Percentiles rank a stretch among this genome's conserved stretches.
Evolutionary conservation across 2,797 vertebrate genomes (phyloP).

Genomic region (Coregonus sp.): DNA sequence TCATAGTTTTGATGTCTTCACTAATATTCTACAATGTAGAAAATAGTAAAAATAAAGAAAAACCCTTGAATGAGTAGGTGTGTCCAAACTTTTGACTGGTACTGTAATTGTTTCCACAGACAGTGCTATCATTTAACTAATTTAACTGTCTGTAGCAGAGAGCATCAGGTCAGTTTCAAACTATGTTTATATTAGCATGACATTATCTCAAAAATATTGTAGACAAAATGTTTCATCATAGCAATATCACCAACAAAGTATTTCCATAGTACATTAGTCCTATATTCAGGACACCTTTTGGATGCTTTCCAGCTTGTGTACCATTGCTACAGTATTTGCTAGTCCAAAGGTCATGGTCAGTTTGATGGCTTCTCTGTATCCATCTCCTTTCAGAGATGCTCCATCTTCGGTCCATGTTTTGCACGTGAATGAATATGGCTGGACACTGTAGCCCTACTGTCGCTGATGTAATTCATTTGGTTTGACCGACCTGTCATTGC

Average conservation of each 20-base stretch:
- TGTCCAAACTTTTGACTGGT: too few species aligned
- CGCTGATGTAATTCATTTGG: not conserved
- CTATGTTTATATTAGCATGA: not conserved
- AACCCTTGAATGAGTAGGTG: too few species aligned
- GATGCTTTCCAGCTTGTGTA: not conserved
- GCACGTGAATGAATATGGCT: not conserved
- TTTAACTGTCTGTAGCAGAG: not conserved
- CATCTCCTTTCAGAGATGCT: not conserved
- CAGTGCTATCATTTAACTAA: not conserved
- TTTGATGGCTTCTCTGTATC: not conserved
- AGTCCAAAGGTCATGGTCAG: not conserved
- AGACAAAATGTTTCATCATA: not conserved
- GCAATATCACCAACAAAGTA: not conserved
- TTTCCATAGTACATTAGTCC: not conserved
- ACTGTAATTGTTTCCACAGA: not conserved
- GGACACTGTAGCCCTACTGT: not conserved
- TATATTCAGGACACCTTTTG: not conserved
- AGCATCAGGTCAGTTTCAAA: not conserved
- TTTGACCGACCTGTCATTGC: not conserved
- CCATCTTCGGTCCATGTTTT: not conserved
- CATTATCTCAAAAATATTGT: not conserved
- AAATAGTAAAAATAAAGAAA: too few species aligned
- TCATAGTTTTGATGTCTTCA: too few species aligned
- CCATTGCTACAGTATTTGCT: not conserved
- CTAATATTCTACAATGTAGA: too few species aligned